A percentile compares a stretch with the other conserved stretches of the same genome.
These are phyloP conservation scores for Hydropotes inermis DNA, from an alignment of 2,113 vertebrate genomes.

Conservation along the genomic window DNA sequence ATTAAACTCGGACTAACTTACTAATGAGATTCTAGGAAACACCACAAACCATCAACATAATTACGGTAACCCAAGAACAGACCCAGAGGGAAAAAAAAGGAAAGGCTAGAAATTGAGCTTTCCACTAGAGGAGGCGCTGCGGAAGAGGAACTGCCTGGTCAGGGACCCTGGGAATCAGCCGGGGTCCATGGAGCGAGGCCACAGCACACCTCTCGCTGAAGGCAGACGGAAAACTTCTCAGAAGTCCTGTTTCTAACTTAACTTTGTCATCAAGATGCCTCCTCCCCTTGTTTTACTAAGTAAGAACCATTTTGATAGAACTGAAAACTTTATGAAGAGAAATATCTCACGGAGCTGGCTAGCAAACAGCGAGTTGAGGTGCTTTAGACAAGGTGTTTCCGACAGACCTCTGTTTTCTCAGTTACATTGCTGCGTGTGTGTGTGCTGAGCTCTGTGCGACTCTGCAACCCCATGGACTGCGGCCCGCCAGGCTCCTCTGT, in stretches of 20 bases:
- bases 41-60: not conserved
- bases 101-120: not conserved
- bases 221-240: not conserved
- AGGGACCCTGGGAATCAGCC: not conserved
- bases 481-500: not conserved
- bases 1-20: not conserved
- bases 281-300: not conserved
- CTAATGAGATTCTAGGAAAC: not conserved
- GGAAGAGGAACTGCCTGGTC: not conserved
- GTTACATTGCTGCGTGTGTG: not conserved
- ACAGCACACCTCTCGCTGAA: not conserved
- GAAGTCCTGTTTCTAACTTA: not conserved
- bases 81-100: not conserved
- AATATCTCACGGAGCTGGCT: not conserved
- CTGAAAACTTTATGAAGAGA: not conserved
- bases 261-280: not conserved
- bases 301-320: not conserved
- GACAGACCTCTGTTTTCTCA: not conserved
- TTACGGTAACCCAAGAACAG: not conserved
- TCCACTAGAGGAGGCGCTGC: not conserved
- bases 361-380: not conserved
- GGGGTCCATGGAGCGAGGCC: rapidly evolving
- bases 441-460: not conserved
- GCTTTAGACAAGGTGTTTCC: not conserved
- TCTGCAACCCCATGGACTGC: not conserved